Percentiles rank a stretch among this genome's conserved stretches.
Conservation (phyloP, 1,140 invertebrate species). For the Drosophila pseudoobscura region DNA sequence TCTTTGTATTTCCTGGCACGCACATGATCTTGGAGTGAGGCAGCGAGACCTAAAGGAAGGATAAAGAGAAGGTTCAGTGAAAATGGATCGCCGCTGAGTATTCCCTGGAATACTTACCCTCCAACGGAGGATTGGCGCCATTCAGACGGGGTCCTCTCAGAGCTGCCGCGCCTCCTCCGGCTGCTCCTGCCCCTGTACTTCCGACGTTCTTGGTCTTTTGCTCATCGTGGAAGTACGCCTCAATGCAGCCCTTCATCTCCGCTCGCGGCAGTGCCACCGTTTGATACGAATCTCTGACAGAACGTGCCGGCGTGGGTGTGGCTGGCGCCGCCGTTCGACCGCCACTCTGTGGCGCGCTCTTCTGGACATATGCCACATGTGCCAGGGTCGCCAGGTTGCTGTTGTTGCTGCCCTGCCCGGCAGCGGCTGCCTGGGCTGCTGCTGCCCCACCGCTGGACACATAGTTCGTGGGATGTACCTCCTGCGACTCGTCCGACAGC, state of each 20-base stretch:
- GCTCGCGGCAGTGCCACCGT: slow-evolving; percentile 87
- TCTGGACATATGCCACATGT: slow-evolving; percentile 84
- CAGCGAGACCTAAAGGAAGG: slow-evolving; percentile 88
- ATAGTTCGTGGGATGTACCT: slow-evolving; percentile 62
- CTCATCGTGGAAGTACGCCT: slow-evolving; percentile 88
- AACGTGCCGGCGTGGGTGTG: slow-evolving; percentile 27
- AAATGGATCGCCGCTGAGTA: neutral
- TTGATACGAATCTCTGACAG: slow-evolving; percentile 70
- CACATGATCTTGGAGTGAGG: slow-evolving; percentile 91
- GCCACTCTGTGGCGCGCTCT: slow-evolving; percentile 32
- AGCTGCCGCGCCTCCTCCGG: slow-evolving; percentile 43
- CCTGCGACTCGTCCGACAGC: slow-evolving; percentile 57
- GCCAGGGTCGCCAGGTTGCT: slow-evolving; percentile 87
- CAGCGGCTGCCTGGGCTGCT: slow-evolving; percentile 33
- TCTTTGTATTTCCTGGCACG: slow-evolving; percentile 87
- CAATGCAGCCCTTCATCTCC: slow-evolving; percentile 89
- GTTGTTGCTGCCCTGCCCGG: slow-evolving; percentile 23
- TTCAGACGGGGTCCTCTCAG: slow-evolving; percentile 65
- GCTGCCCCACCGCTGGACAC: slow-evolving; percentile 40
- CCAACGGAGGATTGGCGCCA: slow-evolving; percentile 77
- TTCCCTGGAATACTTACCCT: slow-evolving; percentile 58
- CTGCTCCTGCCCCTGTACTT: slow-evolving; percentile 84
- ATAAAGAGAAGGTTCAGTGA: neutral
- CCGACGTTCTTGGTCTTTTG: slow-evolving; percentile 50
- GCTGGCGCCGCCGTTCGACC: slow-evolving; percentile 24